Evolutionary conservation across 2,888 invertebrate species (phyloP).

Genomic region (Troides aeacus): DNA sequence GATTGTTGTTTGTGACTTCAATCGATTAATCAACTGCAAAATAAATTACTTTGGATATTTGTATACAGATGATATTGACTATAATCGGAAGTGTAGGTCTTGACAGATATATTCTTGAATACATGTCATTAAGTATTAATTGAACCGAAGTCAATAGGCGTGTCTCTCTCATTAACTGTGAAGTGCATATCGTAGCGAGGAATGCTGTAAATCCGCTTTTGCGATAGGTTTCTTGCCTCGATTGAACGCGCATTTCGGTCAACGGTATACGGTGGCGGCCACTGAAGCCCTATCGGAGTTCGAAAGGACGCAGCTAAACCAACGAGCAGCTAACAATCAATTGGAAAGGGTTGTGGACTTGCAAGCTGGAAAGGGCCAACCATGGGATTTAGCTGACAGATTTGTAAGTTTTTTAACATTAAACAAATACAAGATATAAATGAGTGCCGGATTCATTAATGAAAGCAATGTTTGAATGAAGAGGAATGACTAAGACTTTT

Average conservation of each 20-base stretch:
- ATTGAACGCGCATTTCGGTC: conserved; percentile 83
- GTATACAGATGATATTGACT: too few relatives aligned
- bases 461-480: conserved; percentile 19
- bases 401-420: conserved; percentile 69
- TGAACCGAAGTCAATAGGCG: conserved; percentile 24
- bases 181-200: conserved; percentile 7
- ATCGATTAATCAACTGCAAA: too few relatives aligned
- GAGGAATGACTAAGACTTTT: neutral
- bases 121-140: neutral
- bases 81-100: too few relatives aligned
- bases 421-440: neutral
- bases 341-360: conserved; percentile 80
- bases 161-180: conserved; percentile 8
- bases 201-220: conserved; percentile 22
- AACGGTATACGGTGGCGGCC: conserved; percentile 85
- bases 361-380: conserved; percentile 82
- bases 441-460: conserved; percentile 8
- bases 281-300: conserved; percentile 87
- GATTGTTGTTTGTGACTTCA: too few relatives aligned
- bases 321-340: conserved; percentile 80
- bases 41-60: too few relatives aligned
- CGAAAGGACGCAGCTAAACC: conserved; percentile 81
- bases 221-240: conserved; percentile 83
- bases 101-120: neutral
- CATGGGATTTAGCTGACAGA: conserved; percentile 81